Conservation (phyloP, 2,888 invertebrate genomes). For the Sisyra nigra region DNA sequence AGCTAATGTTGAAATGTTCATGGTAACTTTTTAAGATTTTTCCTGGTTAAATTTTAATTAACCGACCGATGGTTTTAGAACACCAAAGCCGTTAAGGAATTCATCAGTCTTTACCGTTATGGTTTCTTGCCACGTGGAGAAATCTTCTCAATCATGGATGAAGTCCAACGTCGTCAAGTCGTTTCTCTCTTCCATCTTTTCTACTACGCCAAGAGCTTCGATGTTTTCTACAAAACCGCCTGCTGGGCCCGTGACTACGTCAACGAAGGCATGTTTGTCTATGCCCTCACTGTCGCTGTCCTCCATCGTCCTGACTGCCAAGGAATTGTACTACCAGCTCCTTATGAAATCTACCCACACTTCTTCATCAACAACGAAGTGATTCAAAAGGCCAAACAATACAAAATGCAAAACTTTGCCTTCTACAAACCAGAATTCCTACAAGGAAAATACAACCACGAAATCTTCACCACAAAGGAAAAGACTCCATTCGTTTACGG, state of each 20-base stretch:
- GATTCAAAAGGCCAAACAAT: slow-evolving; percentile 44
- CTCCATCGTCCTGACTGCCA: slow-evolving; percentile 45
- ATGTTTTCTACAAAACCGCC: slow-evolving; percentile 50
- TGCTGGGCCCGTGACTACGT: slow-evolving; percentile 47
- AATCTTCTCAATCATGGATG: slow-evolving; percentile 43
- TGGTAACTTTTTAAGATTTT: slow-evolving; percentile 4
- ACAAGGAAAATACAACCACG: slow-evolving; percentile 19
- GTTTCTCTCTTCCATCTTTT: slow-evolving; percentile 47
- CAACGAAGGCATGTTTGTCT: slow-evolving; percentile 54
- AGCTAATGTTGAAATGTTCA: slow-evolving; percentile 9
- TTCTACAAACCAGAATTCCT: slow-evolving; percentile 17
- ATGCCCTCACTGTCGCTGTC: slow-evolving; percentile 43
- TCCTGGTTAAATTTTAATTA: not conserved
- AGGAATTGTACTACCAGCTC: slow-evolving; percentile 47
- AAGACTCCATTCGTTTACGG: no score
- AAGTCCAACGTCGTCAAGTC: slow-evolving; percentile 43
- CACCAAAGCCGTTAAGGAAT: slow-evolving; percentile 37
- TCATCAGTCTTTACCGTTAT: slow-evolving; percentile 33
- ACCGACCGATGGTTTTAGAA: not conserved
- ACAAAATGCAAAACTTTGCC: slow-evolving; percentile 36
- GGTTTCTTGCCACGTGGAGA: slow-evolving; percentile 41
- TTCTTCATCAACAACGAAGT: slow-evolving; percentile 52
- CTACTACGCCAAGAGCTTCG: slow-evolving; percentile 51
- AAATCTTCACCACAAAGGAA: not conserved
- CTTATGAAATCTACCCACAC: slow-evolving; percentile 57